These are phyloP conservation scores for Procavia capensis DNA, from an alignment of 2,113 vertebrate genomes.

Conservation along the genomic window DNA sequence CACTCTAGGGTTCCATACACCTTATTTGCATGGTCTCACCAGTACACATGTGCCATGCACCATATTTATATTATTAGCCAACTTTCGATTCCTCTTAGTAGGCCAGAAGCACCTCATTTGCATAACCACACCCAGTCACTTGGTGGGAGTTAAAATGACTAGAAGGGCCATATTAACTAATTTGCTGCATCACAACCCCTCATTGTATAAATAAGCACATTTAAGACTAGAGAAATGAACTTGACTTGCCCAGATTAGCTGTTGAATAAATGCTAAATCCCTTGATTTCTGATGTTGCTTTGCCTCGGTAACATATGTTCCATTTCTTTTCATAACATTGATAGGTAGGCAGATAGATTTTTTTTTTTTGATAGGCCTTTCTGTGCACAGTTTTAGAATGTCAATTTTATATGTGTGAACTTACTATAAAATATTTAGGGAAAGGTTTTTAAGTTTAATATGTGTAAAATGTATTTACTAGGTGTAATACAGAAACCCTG, in stretches of 20 bases:
- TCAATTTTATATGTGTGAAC: neutral
- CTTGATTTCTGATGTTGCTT: neutral
- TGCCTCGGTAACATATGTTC: neutral
- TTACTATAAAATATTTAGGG: neutral
- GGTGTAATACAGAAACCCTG: neutral
- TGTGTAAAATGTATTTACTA: neutral
- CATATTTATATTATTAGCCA: too few species aligned
- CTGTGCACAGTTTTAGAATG: neutral
- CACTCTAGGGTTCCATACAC: too few species aligned
- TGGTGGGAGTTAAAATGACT: too few species aligned
- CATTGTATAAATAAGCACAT: neutral
- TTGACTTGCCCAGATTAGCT: neutral
- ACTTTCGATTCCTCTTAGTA: too few species aligned
- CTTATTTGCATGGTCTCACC: too few species aligned
- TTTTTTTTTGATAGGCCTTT: constrained; percentile 11
- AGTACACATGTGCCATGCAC: too few species aligned
- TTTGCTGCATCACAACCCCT: neutral
- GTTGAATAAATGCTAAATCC: neutral
- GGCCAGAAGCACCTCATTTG: too few species aligned
- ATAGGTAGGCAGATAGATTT: neutral
- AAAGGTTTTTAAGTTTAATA: constrained; percentile 23
- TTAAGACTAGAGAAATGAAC: neutral
- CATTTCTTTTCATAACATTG: neutral
- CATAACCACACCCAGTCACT: too few species aligned
- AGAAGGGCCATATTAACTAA: too few species aligned